Conservation (phyloP, 2,113 vertebrate species). For the Meles meles region DNA sequence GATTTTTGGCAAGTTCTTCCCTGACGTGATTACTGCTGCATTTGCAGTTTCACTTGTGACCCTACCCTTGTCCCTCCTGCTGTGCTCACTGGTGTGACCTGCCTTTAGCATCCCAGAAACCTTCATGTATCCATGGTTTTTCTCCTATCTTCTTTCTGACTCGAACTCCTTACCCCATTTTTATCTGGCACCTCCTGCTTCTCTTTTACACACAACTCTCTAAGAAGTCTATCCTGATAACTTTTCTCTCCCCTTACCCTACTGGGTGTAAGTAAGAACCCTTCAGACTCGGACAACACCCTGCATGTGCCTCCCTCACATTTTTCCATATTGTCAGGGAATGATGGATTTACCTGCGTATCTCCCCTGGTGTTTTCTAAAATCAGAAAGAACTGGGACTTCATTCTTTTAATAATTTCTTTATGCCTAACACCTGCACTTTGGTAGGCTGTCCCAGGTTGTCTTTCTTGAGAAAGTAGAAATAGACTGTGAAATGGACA, state of each 20-base stretch:
- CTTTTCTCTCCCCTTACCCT: background rate
- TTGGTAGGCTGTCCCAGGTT: background rate
- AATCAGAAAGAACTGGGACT: background rate
- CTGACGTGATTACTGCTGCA: background rate
- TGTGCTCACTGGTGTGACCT: accelerated
- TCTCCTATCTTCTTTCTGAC: background rate
- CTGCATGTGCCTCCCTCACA: background rate
- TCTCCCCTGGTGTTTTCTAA: background rate
- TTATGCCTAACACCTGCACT: background rate
- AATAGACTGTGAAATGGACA: background rate
- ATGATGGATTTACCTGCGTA: background rate
- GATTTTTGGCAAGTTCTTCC: background rate
- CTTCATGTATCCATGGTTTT: background rate
- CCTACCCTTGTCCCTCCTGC: background rate
- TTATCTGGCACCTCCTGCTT: background rate
- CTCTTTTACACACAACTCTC: background rate
- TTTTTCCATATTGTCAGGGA: background rate
- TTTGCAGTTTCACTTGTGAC: background rate
- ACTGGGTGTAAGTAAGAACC: background rate
- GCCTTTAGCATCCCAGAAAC: background rate
- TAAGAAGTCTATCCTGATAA: background rate
- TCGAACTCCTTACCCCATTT: background rate
- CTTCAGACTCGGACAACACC: no score
- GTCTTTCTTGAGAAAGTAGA: background rate
- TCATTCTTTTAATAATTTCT: background rate